Evolutionary conservation across 2,888 invertebrate genomes (phyloP), one percentile per base, ranked within the genome.

Genomic region (Plebejus anna): DNA sequence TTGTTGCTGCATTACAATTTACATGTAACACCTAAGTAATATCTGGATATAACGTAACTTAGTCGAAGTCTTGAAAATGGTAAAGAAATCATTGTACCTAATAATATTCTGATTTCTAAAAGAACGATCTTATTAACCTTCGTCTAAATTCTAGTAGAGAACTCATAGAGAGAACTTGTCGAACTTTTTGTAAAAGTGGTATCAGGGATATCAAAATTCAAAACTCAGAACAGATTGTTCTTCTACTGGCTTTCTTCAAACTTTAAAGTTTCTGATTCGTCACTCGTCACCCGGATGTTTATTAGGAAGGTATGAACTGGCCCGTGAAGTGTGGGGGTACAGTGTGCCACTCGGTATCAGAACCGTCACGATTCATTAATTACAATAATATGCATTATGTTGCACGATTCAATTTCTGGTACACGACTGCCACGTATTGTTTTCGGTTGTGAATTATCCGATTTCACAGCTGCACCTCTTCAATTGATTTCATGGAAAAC

Each of bases 301-400:
- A 36, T 66, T 66, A 13, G 66, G 66, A 36, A 36, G 66, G 57
- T 70, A 75, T 59, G 78, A 78, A 81, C 79, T 76, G 72, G 78
- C 75, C 73, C 70, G 77, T 79, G 76, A 59, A 76, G 61, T 75
- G 75, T 75, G 70, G 59, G 22, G 55, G 28, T 5, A 22, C 11
- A 59, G 61, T 86, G 89, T 89, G 84, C 87, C 86, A 83, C 80
- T 80, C 85, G 78, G 88, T 87, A 84, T 85, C 87, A 81, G 87
- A 81, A 81, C 88, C 87, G 91, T 89, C 90, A 86, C 87, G 87
- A 87, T 82, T 86, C 90, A 89, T 88, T 90, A 85, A 85, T 82
- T 85, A 81, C 83, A 81, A 81, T 87, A 81, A 81, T 87, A 88
- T 88, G 84, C 87, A 87, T 89, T 87, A 76, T 42, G 72, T 76